A percentile compares a stretch with the other conserved stretches of the same genome.
Conservation (phyloP, 1,140 invertebrate species). For the Camponotus vicinus region DNA sequence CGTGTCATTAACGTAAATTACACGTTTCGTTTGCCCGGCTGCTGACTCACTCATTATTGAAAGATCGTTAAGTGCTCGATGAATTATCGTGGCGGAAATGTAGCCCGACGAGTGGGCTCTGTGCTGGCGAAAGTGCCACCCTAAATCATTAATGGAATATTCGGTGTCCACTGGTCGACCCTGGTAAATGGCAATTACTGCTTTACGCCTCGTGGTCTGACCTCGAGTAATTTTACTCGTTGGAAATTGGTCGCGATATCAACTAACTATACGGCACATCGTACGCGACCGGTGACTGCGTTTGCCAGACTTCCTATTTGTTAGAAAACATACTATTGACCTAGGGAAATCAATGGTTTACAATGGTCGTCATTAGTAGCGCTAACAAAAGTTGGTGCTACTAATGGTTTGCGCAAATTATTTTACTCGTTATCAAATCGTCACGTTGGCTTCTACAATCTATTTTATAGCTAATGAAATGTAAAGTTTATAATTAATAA, state of each 20-base stretch:
- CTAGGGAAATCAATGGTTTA: slow-evolving; percentile 11
- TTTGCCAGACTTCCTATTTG: slow-evolving; percentile 53
- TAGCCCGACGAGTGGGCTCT: slow-evolving; percentile 71
- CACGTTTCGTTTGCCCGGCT: slow-evolving; percentile 71
- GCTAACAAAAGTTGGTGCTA: background rate
- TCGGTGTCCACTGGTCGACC: slow-evolving; percentile 72
- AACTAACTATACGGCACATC: slow-evolving; percentile 58
- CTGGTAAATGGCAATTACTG: slow-evolving; percentile 75
- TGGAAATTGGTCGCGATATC: slow-evolving; percentile 72
- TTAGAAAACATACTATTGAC: slow-evolving; percentile 32
- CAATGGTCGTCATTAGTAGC: no score
- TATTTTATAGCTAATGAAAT: background rate
- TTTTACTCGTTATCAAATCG: background rate
- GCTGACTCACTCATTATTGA: slow-evolving; percentile 75
- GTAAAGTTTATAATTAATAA: background rate
- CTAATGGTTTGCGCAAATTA: background rate
- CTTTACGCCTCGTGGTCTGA: slow-evolving; percentile 73
- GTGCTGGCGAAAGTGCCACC: slow-evolving; percentile 71
- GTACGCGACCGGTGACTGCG: background rate
- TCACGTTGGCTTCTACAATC: background rate
- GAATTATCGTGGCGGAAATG: slow-evolving; percentile 74
- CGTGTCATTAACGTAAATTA: slow-evolving; percentile 74
- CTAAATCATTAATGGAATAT: slow-evolving; percentile 76
- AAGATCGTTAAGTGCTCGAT: slow-evolving; percentile 75
- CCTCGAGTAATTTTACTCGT: slow-evolving; percentile 74